These are phyloP conservation scores for Orthonyx spaldingii DNA, from an alignment of 2,113 vertebrate genomes.

Conservation along the genomic window DNA sequence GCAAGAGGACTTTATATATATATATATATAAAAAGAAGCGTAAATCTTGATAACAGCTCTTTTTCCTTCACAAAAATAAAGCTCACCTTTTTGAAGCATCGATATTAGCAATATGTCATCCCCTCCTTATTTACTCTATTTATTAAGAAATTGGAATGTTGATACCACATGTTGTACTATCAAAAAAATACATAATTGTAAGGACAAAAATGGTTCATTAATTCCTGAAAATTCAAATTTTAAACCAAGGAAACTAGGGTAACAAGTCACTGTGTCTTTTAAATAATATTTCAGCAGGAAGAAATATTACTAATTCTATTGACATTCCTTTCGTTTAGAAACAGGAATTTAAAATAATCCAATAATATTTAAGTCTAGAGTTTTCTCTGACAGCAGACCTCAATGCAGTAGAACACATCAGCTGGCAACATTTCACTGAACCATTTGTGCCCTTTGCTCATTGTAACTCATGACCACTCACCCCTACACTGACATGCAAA, in stretches of 20 bases:
- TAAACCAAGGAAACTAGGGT: neutral
- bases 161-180: neutral
- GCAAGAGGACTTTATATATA: neutral
- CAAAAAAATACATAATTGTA: neutral
- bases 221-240: neutral
- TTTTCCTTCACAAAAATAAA: neutral
- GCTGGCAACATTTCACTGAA: neutral
- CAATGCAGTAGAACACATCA: neutral
- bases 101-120: neutral
- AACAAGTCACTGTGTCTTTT: neutral
- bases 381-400: neutral
- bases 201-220: neutral
- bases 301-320: neutral
- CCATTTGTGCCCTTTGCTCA: neutral
- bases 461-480: neutral
- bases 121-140: neutral
- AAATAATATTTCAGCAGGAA: neutral
- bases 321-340: neutral
- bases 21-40: neutral
- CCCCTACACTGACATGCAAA: neutral
- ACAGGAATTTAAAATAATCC: neutral
- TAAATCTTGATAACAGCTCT: neutral
- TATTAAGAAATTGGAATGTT: neutral
- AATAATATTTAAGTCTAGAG: neutral
- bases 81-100: neutral